A percentile compares a stretch with the other conserved stretches of the same genome.
These are phyloP conservation scores for Ferrisia virgata DNA, from an alignment of 2,888 invertebrate species.

Conservation along the genomic window DNA sequence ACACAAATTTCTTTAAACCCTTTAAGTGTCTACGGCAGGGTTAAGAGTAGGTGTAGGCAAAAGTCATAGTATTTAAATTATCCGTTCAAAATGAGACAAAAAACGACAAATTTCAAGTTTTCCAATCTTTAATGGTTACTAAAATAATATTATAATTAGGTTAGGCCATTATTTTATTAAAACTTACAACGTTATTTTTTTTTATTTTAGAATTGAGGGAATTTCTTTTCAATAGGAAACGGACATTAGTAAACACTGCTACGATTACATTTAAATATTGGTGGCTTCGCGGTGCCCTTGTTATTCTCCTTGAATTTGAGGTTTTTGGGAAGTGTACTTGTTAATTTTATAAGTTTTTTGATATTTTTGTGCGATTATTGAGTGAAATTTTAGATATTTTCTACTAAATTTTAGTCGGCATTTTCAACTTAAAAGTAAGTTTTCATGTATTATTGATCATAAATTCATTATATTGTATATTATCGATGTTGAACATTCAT, in stretches of 20 bases:
- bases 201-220: no score
- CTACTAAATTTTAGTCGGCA: neutral
- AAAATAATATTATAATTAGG: no score
- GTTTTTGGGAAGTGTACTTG: neutral
- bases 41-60: no score
- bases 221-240: no score
- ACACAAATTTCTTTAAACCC: no score
- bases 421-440: neutral
- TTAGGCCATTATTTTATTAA: no score
- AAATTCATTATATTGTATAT: neutral
- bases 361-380: neutral
- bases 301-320: conserved; percentile 28
- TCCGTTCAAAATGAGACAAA: no score
- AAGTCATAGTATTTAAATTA: no score
- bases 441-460: neutral
- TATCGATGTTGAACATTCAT: neutral
- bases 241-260: neutral
- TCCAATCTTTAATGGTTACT: no score
- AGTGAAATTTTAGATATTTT: neutral
- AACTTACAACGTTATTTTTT: no score
- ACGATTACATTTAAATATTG: neutral
- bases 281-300: conserved; percentile 38
- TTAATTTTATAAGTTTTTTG: neutral
- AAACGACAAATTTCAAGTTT: no score
- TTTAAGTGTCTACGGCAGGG: no score